phyloP scores from a whole-genome alignment of 2,113 vertebrate genomes.

The Cryptomyrus ogoouensis region DNA sequence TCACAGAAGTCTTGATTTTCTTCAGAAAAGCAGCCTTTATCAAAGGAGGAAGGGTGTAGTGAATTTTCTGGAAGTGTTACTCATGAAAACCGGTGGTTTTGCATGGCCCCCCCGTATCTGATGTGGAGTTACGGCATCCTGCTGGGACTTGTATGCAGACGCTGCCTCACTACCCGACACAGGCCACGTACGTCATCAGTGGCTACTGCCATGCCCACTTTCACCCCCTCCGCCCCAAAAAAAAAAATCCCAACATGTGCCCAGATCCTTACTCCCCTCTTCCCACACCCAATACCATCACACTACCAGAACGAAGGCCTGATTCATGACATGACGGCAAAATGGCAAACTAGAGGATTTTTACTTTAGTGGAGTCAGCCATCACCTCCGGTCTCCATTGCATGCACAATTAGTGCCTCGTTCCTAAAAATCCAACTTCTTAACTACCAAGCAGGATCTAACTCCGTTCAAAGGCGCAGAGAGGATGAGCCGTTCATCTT shows the following conservation, averaged over 20 bases:
- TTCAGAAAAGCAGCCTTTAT: neutral
- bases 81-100: neutral
- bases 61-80: constrained; percentile 2
- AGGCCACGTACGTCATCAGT: neutral
- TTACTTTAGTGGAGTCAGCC: neutral
- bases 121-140: neutral
- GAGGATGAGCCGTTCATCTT: neutral
- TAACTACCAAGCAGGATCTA: neutral
- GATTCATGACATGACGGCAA: neutral
- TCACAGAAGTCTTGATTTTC: neutral
- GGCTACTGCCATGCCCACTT: neutral
- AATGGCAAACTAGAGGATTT: neutral
- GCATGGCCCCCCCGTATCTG: neutral
- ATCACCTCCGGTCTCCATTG: neutral
- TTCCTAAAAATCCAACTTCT: neutral
- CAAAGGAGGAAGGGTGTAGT: neutral
- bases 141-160: neutral
- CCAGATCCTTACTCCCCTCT: neutral
- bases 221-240: neutral
- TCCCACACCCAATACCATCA: neutral
- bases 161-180: neutral
- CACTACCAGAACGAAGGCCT: neutral
- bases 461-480: neutral
- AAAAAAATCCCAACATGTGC: neutral
- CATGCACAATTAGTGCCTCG: neutral